Conservation (phyloP, 2,113 vertebrate genomes). For the Actenoides lindsayi region DNA sequence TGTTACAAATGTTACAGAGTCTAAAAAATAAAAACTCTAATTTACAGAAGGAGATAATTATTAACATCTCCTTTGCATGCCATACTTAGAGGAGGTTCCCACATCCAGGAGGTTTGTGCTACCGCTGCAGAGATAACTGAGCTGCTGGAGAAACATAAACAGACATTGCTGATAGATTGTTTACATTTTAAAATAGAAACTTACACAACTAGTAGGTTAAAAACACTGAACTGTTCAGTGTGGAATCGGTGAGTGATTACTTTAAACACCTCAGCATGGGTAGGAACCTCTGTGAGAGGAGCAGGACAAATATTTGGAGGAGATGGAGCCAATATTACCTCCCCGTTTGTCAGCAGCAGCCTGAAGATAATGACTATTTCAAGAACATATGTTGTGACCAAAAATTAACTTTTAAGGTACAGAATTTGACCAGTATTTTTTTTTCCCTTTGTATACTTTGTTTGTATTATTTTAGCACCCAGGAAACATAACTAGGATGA, state of each 20-base stretch:
- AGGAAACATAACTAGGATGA: neutral
- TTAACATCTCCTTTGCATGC: neutral
- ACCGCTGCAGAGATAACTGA: neutral
- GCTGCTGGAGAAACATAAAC: neutral
- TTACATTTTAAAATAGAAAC: neutral
- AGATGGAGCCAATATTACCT: neutral
- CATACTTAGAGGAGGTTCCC: neutral
- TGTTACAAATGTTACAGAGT: neutral
- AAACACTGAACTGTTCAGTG: neutral
- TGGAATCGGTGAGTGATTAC: neutral
- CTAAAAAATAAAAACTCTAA: neutral
- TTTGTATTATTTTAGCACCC: conserved; percentile 30
- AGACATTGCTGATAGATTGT: neutral
- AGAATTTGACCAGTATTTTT: neutral
- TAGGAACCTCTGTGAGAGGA: neutral
- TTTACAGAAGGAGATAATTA: neutral
- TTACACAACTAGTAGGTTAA: neutral
- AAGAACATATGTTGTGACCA: neutral
- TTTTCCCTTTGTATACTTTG: neutral
- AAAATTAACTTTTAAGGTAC: neutral
- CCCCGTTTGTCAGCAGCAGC: neutral
- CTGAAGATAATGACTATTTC: neutral
- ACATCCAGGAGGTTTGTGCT: neutral
- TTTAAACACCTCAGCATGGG: neutral
- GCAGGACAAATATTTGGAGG: neutral